Conservation (phyloP, 2,113 vertebrate species). For the Aplodontia rufa region DNA sequence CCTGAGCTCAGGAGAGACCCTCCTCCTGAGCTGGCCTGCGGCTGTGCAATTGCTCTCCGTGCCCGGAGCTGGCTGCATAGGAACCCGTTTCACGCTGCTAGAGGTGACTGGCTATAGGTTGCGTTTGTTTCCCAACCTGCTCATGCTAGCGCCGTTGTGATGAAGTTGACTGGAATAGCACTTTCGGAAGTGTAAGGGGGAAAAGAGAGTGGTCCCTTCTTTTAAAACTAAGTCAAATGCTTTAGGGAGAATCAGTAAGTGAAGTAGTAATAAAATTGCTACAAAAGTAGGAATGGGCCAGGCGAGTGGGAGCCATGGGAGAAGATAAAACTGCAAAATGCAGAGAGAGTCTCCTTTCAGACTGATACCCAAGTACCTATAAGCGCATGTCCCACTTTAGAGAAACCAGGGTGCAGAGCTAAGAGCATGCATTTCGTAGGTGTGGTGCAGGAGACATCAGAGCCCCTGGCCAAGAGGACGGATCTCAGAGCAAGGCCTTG, state of each 20-base stretch:
- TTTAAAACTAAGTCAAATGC: background rate
- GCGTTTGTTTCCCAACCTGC: background rate
- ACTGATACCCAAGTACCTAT: background rate
- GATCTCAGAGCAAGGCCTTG: background rate
- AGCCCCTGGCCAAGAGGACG: too few relatives aligned
- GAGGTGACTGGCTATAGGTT: too few relatives aligned
- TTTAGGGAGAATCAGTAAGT: background rate
- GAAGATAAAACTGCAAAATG: background rate
- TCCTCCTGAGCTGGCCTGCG: background rate
- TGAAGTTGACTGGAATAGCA: background rate
- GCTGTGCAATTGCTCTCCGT: rapidly evolving
- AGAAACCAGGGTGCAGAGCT: background rate
- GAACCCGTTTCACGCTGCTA: rapidly evolving
- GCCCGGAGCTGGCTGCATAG: rapidly evolving
- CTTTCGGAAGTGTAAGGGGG: background rate
- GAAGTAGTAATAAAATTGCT: background rate
- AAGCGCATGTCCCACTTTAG: background rate
- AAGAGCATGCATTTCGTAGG: rapidly evolving
- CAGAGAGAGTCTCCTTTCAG: too few relatives aligned
- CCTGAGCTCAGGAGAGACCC: background rate
- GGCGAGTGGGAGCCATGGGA: background rate
- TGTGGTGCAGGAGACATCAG: rapidly evolving
- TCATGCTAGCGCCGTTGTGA: background rate
- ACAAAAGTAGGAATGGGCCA: background rate
- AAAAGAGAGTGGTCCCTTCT: background rate